These are phyloP conservation scores for Motacilla alba DNA, from an alignment of 2,113 vertebrate genomes.

Conservation along the genomic window DNA sequence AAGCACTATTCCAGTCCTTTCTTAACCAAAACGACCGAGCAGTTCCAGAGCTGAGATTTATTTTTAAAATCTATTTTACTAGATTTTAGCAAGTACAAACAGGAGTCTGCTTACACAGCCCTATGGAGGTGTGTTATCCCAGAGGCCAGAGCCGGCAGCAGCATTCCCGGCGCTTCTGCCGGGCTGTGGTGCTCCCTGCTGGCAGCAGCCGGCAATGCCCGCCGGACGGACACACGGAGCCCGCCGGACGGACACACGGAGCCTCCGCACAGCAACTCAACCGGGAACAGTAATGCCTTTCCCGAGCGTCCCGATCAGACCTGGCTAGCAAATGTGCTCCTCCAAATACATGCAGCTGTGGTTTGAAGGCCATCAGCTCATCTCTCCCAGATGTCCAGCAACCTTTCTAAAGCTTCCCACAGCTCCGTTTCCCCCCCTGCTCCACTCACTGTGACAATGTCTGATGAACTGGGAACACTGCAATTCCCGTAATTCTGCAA, in stretches of 20 bases:
- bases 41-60: not conserved
- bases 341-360: fast-evolving
- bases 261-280: no score
- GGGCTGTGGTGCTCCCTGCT: not conserved
- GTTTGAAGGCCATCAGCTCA: not conserved
- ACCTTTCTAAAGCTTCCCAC: not conserved
- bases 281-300: fast-evolving
- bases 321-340: not conserved
- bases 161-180: not conserved
- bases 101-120: not conserved
- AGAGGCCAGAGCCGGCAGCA: not conserved
- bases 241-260: not conserved
- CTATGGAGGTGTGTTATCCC: not conserved
- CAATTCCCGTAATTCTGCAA: not conserved
- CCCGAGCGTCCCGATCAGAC: not conserved
- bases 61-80: not conserved
- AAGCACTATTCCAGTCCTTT: not conserved
- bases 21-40: not conserved
- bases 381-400: not conserved
- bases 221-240: not conserved
- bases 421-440: not conserved
- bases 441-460: not conserved
- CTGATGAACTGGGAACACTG: not conserved
- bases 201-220: not conserved
- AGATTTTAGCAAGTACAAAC: not conserved